Evolutionary conservation across 92 coral and sea anemone species (phyloP).

Genomic region (Palythoa heliodiscus): DNA sequence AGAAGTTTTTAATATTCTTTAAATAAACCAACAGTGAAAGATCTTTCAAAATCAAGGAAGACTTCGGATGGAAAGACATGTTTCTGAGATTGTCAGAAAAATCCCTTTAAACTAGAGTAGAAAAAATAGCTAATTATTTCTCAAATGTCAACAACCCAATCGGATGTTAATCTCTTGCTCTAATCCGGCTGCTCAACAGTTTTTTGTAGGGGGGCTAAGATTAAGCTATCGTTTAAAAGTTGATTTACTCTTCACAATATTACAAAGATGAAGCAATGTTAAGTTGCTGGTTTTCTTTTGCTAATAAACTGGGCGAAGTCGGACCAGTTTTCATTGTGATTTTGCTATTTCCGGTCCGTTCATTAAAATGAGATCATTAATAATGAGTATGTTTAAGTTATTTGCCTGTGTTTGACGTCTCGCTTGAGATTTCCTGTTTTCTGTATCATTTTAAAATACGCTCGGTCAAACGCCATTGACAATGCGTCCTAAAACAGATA

Average conservation of each 20-base stretch:
- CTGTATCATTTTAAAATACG: constrained; percentile 19
- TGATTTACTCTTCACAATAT: not conserved
- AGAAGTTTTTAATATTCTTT: not conserved
- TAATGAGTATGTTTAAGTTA: constrained; percentile 45
- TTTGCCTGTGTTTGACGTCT: constrained; percentile 76
- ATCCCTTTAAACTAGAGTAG: not conserved
- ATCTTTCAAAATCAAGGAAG: not conserved
- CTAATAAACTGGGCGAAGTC: not conserved
- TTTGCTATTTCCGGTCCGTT: constrained; percentile 75
- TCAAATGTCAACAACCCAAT: constrained; percentile 38
- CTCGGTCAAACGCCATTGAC: constrained; percentile 55
- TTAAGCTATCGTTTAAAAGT: not conserved
- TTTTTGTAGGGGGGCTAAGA: not conserved
- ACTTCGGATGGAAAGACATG: not conserved
- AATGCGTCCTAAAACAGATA: constrained; percentile 32
- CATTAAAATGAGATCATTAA: constrained; percentile 77
- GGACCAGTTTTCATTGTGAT: constrained; percentile 47
- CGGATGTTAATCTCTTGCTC: constrained; percentile 28
- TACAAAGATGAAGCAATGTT: not conserved
- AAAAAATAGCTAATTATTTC: constrained; percentile 21
- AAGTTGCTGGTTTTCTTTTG: not conserved
- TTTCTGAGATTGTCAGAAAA: not conserved
- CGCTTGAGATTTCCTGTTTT: constrained; percentile 77
- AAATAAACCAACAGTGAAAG: not conserved
- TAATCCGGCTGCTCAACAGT: constrained; percentile 8